A percentile compares a stretch with the other conserved stretches of the same genome.
Conservation (phyloP, 2,888 invertebrate species). For the Megamerina dolium region DNA sequence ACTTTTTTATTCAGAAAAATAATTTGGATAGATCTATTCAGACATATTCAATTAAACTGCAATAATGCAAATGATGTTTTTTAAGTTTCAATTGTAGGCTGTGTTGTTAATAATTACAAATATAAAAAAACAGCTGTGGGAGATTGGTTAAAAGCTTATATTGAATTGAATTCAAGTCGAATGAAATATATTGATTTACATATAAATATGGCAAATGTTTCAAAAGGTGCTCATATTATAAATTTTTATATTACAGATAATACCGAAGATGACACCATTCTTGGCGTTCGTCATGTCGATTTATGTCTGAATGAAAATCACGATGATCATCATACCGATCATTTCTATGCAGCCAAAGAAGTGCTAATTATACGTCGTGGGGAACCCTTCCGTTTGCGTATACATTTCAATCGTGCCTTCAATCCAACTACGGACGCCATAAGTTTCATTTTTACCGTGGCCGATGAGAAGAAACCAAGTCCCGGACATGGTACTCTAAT, state of each 20-base stretch:
- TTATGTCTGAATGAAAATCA: constrained; percentile 70
- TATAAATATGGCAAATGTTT: too few species aligned
- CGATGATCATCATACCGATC: constrained; percentile 67
- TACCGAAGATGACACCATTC: constrained; percentile 58
- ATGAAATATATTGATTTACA: too few species aligned
- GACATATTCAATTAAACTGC: too few species aligned
- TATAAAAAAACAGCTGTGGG: too few species aligned
- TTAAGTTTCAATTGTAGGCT: too few species aligned
- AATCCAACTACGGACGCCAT: constrained; percentile 69
- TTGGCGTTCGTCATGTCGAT: constrained; percentile 68
- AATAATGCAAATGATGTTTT: too few species aligned
- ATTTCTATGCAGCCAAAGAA: constrained; percentile 57
- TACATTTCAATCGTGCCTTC: constrained; percentile 70
- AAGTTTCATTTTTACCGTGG: constrained; percentile 75
- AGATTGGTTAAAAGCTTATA: too few species aligned
- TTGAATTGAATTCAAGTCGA: too few species aligned
- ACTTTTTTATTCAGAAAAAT: too few species aligned
- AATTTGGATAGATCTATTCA: too few species aligned
- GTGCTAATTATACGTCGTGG: constrained; percentile 77
- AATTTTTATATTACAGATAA: constrained; percentile 42
- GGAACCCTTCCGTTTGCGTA: constrained; percentile 63
- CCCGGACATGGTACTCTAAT: constrained; percentile 75
- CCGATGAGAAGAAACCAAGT: constrained; percentile 71
- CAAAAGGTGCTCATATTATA: background rate
- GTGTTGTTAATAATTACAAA: too few species aligned